A percentile compares a stretch with the other conserved stretches of the same genome.
Evolutionary conservation across 2,888 invertebrate species (phyloP).

Genomic region (Phortica magna): DNA sequence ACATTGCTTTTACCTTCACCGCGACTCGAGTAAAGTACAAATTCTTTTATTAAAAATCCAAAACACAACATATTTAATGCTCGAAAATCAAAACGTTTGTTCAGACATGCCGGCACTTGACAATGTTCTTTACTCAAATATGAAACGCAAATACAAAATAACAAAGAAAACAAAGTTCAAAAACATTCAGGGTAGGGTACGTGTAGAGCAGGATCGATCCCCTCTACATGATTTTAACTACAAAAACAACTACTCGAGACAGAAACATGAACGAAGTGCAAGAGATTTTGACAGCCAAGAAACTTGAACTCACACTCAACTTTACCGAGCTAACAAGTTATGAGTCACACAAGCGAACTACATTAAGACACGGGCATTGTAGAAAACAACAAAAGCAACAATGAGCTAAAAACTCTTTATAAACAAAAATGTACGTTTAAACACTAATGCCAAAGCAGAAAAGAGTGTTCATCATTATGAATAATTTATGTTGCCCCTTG

Average conservation of each 20-base stretch:
- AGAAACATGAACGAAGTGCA: slow-evolving; percentile 47
- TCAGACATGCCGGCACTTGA: neutral
- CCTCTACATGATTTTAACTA: neutral
- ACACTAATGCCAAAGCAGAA: slow-evolving; percentile 18
- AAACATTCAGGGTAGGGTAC: neutral
- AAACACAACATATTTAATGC: slow-evolving; percentile 27
- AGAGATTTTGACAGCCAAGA: slow-evolving; percentile 2
- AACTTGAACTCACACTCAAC: slow-evolving; percentile 20
- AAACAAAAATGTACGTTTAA: slow-evolving; percentile 23
- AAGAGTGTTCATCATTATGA: neutral
- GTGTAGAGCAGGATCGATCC: neutral
- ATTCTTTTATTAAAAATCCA: slow-evolving; percentile 3
- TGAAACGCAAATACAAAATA: slow-evolving; percentile 23
- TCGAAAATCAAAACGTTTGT: slow-evolving; percentile 23
- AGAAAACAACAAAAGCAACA: slow-evolving; percentile 38
- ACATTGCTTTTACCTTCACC: neutral
- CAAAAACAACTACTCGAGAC: slow-evolving; percentile 11
- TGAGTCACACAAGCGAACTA: slow-evolving; percentile 57
- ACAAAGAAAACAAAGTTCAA: neutral
- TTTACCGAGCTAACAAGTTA: slow-evolving; percentile 56
- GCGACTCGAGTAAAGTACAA: neutral
- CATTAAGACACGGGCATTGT: slow-evolving; percentile 44
- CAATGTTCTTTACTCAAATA: neutral
- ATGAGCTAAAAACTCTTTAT: slow-evolving; percentile 17
- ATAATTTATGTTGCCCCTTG: too few relatives aligned